Evolutionary conservation across 2,113 vertebrate genomes (phyloP).

Genomic region (Takifugu flavidus): DNA sequence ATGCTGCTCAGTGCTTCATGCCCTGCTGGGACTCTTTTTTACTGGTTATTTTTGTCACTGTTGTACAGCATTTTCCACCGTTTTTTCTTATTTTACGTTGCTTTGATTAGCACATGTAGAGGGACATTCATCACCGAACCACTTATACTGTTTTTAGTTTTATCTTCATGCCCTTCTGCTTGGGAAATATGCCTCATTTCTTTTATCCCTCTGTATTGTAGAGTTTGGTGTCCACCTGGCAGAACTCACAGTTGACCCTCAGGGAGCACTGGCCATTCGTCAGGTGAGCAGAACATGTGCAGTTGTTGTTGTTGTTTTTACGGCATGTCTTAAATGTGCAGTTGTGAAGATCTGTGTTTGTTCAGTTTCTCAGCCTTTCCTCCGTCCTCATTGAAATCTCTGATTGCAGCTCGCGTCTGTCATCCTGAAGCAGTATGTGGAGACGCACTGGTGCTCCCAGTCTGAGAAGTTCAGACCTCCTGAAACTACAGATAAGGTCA

Average conservation of each 20-base stretch:
- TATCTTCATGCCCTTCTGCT: neutral
- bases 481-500: slow-evolving; percentile 94
- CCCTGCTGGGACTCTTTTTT: no score
- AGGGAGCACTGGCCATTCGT: slow-evolving; percentile 92
- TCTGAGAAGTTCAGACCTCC: slow-evolving; percentile 96
- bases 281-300: slow-evolving; percentile 79
- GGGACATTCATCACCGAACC: no score
- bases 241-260: slow-evolving; percentile 94
- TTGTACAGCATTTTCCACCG: no score
- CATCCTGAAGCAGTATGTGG: slow-evolving; percentile 97
- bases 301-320: neutral
- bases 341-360: no score
- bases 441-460: slow-evolving; percentile 98
- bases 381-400: slow-evolving; percentile 3
- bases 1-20: no score
- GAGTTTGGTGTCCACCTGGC: slow-evolving; percentile 98
- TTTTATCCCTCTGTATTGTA: slow-evolving; percentile 45
- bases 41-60: no score
- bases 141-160: no score
- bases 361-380: no score
- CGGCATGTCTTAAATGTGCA: no score
- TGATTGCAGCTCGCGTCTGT: slow-evolving; percentile 88
- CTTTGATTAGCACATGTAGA: no score
- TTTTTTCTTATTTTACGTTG: no score
- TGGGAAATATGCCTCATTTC: neutral